These are phyloP conservation scores for Invenusta paracnida DNA, from an alignment of 2,888 invertebrate genomes.

Conservation along the genomic window DNA sequence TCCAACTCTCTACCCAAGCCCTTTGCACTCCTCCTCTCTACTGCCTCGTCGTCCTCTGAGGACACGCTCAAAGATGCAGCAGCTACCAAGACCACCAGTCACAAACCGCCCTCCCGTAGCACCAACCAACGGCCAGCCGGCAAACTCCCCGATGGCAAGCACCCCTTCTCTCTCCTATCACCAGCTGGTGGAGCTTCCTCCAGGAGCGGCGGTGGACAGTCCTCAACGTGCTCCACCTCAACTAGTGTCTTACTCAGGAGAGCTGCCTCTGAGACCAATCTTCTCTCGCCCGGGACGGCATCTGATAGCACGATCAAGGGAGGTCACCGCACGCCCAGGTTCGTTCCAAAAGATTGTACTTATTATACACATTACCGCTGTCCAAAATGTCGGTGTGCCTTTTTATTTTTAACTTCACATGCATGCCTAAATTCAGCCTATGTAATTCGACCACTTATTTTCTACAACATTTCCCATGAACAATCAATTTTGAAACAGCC, in stretches of 20 bases:
- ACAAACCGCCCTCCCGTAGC: not conserved
- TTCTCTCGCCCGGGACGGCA: not conserved
- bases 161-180: not conserved
- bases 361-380: too few species aligned
- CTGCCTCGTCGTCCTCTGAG: not conserved
- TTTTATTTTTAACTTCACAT: too few species aligned
- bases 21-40: not conserved
- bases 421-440: too few species aligned
- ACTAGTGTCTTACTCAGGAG: not conserved
- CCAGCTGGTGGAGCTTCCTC: not conserved
- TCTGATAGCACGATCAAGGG: not conserved
- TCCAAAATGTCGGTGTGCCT: too few species aligned
- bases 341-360: too few species aligned
- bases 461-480: too few species aligned
- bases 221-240: not conserved
- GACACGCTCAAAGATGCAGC: not conserved
- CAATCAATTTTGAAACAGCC: too few species aligned
- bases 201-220: not conserved
- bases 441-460: too few species aligned
- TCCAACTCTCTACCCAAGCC: not conserved
- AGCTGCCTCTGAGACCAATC: not conserved
- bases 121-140: not conserved
- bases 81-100: too few species aligned
- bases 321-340: too few species aligned
- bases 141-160: not conserved